Percentiles rank a stretch among this genome's conserved stretches.
Evolutionary conservation across 2,888 invertebrate species (phyloP).

Genomic region (Melitaea athalia): DNA sequence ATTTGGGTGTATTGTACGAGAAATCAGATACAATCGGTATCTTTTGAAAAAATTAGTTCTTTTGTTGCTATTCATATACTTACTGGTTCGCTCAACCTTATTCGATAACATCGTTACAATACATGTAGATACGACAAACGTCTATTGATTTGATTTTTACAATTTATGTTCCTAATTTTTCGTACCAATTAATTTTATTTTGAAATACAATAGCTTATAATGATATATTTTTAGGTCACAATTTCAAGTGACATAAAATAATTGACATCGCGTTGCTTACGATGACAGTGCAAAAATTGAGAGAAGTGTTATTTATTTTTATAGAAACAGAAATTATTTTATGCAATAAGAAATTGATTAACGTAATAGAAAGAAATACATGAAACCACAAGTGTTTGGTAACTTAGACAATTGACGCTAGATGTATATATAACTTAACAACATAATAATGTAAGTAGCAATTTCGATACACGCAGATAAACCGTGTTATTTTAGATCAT

Average conservation of each 20-base stretch:
- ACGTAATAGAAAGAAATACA: neutral
- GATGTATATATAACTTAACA: slow-evolving; percentile 9
- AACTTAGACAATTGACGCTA: slow-evolving; percentile 1
- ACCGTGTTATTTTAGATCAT: slow-evolving; percentile 52
- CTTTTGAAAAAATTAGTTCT: slow-evolving; percentile 53
- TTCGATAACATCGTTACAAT: slow-evolving; percentile 5
- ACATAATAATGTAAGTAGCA: slow-evolving; percentile 21
- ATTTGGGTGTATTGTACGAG: slow-evolving; percentile 29
- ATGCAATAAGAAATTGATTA: neutral
- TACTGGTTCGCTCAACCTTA: slow-evolving; percentile 26
- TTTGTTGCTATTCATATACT: slow-evolving; percentile 44
- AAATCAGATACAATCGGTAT: slow-evolving; percentile 48
- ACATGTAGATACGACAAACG: neutral
- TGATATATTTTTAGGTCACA: too few species aligned
- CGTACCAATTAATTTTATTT: neutral
- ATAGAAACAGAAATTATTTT: too few species aligned
- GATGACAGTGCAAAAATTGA: too few species aligned
- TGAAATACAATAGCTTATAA: neutral
- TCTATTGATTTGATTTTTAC: neutral
- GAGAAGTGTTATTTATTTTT: too few species aligned
- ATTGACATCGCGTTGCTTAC: too few species aligned
- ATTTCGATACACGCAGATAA: slow-evolving; percentile 35
- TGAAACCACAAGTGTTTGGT: neutral
- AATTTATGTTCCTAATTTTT: neutral
- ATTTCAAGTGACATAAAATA: too few species aligned